Evolutionary conservation across 1,140 invertebrate species (phyloP), one percentile per base, ranked within the genome.

Genomic region (Fopius arisanus): DNA sequence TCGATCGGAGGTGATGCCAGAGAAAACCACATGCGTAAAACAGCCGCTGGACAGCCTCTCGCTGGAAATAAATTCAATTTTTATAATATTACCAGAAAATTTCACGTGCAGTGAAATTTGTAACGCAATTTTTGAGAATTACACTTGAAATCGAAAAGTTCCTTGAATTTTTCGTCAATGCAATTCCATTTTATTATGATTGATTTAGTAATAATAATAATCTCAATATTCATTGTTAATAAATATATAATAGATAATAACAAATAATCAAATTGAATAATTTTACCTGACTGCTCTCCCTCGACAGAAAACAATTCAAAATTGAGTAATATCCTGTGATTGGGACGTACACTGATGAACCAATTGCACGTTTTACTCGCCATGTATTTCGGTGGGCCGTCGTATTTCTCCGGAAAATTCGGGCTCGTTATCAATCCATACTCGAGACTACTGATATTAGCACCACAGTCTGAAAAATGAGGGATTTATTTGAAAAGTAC

Each of bases 311-410:
- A 97, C 69, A 91, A 88, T 79, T 95, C 92, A 86, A 98, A 97
- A 87, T 96, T 93, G 80, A 98, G 90, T 80, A 97, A 90, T 80
- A 98, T 92, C 81, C 92, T 92, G 83, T 95, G 92, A 78, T 92
- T 92, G 16, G 94, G 93, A 77, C 91, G 89, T 29, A 96, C 96
- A 69, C 91, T 94, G 82, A 98, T 93, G 82, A 94, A 96, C 96
- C 96, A 98, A 88, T 97, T 96, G 87, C 96, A 98, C 28, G 94
- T 93, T 83, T 93, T 93, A 74, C 93, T 94, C 6, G 95, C 93
- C 72, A 92, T 88, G 66, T 93, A 92, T 76, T 90, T 90, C 6
- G 91, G 88, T 0, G 95, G 94, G 29, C 93, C 92, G 76, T 95
- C 93, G 86, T 98, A 98, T 67, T 94, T 93, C 10, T 91, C 90